Conservation (phyloP, 2,888 invertebrate species). For the Nemoura dubitans region DNA sequence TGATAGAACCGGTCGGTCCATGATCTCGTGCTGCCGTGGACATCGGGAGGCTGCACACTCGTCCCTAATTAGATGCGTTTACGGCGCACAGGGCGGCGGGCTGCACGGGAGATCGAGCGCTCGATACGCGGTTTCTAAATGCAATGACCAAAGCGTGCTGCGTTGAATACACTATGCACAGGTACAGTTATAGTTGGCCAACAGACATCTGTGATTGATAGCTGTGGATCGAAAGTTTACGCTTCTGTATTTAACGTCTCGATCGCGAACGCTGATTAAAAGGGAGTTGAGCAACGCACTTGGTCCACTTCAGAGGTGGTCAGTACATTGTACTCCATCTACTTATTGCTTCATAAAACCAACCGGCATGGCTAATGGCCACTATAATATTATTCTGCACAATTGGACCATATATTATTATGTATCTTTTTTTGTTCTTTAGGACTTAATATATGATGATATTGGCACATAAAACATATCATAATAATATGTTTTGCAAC, state of each 20-base stretch:
- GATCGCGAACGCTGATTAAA: background rate
- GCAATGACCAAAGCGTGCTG: too few species aligned
- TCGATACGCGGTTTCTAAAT: background rate
- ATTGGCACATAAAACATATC: too few species aligned
- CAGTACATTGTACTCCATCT: background rate
- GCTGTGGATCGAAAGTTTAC: background rate
- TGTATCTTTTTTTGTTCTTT: too few species aligned
- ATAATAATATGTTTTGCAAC: too few species aligned
- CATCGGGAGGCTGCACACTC: background rate
- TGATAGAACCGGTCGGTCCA: constrained; percentile 1
- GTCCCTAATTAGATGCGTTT: background rate
- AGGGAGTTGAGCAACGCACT: background rate
- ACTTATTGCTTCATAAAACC: too few species aligned
- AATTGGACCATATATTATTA: too few species aligned
- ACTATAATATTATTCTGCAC: too few species aligned
- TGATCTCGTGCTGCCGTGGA: background rate
- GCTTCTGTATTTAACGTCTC: background rate
- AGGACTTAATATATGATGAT: too few species aligned
- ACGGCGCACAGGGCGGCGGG: background rate
- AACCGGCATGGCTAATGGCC: too few species aligned
- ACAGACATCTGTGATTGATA: background rate
- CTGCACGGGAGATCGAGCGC: background rate
- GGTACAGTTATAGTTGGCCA: too few species aligned
- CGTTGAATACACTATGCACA: too few species aligned
- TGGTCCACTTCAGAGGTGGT: background rate